phyloP scores from a whole-genome alignment of 2,888 invertebrate species.

The Thalpophila matura region DNA sequence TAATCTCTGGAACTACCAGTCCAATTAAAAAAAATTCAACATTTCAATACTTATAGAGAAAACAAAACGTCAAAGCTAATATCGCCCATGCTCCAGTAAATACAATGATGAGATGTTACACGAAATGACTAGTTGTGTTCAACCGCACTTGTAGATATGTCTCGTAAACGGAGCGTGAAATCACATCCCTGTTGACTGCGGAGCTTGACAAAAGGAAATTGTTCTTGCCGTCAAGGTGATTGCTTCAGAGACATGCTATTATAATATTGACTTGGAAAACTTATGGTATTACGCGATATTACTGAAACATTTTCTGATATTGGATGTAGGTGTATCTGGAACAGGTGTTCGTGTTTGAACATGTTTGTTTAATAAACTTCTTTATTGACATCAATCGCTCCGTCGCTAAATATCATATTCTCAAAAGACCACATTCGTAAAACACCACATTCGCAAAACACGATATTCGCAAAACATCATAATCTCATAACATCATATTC shows the following conservation, averaged over 20 bases:
- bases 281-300: constrained; percentile 61
- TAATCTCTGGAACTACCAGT: no score
- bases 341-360: not conserved
- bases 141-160: constrained; percentile 62
- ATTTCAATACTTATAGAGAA: not conserved
- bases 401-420: no score
- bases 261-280: constrained; percentile 51
- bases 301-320: constrained; percentile 56
- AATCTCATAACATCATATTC: no score
- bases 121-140: constrained; percentile 54
- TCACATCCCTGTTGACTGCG: constrained; percentile 74
- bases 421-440: no score
- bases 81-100: constrained; percentile 42
- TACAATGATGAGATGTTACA: constrained; percentile 46
- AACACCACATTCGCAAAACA: no score
- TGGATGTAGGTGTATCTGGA: not conserved
- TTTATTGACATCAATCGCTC: no score
- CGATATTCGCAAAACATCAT: no score
- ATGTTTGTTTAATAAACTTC: no score
- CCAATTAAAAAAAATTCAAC: not conserved
- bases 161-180: constrained; percentile 74
- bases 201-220: constrained; percentile 75
- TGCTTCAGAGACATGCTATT: constrained; percentile 66
- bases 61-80: constrained; percentile 9
- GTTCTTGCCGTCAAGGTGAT: constrained; percentile 70